These are phyloP conservation scores for Hiodon tergisus DNA, from an alignment of 2,113 vertebrate species.

Conservation along the genomic window DNA sequence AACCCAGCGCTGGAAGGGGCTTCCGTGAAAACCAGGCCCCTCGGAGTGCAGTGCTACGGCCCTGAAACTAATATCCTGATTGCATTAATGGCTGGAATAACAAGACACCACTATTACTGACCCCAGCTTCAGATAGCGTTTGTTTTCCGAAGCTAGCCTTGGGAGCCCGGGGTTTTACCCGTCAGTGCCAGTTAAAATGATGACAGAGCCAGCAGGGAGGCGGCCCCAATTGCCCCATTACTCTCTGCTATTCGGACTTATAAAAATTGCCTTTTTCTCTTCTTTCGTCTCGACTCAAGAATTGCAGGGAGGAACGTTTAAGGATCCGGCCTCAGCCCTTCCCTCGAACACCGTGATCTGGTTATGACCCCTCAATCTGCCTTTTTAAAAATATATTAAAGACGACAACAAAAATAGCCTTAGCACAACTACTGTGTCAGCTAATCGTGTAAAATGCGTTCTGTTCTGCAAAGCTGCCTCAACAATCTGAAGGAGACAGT, in stretches of 20 bases:
- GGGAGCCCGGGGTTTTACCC: constrained; percentile 30
- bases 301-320: constrained; percentile 34
- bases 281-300: constrained; percentile 28
- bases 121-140: constrained; percentile 36
- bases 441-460: no score
- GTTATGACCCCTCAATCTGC: background rate
- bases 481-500: no score
- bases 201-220: constrained; percentile 28
- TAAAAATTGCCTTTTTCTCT: constrained; percentile 35
- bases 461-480: no score
- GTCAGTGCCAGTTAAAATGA: constrained; percentile 54
- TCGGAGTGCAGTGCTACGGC: constrained; percentile 46
- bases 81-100: constrained; percentile 68
- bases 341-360: background rate
- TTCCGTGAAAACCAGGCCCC: constrained; percentile 14
- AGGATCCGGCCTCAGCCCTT: constrained; percentile 4
- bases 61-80: constrained; percentile 66
- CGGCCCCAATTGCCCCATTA: constrained; percentile 36
- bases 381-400: background rate
- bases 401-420: no score
- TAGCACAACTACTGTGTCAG: no score
- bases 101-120: constrained; percentile 55
- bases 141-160: constrained; percentile 5
- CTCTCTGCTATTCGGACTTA: constrained; percentile 1
- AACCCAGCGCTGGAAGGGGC: background rate